Percentiles rank a stretch among this genome's conserved stretches.
Conservation (phyloP, 2,888 invertebrate species). For the Criorhina ranunculi region DNA sequence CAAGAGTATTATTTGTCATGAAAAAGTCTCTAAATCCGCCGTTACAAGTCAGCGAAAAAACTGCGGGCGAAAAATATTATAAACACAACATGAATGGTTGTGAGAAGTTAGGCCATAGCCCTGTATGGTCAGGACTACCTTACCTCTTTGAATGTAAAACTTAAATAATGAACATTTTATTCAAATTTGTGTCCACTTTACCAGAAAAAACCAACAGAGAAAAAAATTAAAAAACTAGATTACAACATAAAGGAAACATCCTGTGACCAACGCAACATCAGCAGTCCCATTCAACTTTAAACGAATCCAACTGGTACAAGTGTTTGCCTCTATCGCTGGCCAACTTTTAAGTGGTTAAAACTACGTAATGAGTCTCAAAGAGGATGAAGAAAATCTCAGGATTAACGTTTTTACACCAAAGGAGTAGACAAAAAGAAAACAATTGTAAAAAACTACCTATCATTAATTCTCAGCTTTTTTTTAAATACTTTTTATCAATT, state of each 20-base stretch:
- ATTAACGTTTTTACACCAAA: slow-evolving; percentile 22
- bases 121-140: too few species aligned
- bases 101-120: too few species aligned
- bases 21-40: too few species aligned
- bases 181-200: too few species aligned
- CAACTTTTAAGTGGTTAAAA: slow-evolving; percentile 42
- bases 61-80: too few species aligned
- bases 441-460: background rate
- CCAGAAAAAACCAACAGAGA: too few species aligned
- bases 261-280: background rate
- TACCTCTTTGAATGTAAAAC: too few species aligned
- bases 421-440: background rate
- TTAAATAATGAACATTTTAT: too few species aligned
- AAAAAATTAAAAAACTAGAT: too few species aligned
- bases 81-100: too few species aligned
- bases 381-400: slow-evolving; percentile 15
- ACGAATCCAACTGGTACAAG: background rate
- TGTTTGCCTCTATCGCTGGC: background rate
- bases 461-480: slow-evolving; percentile 25
- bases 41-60: too few species aligned
- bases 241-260: background rate
- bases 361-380: slow-evolving; percentile 33
- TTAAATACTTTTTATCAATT: slow-evolving; percentile 29
- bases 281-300: background rate
- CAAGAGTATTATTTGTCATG: too few species aligned